Percentiles rank a stretch among this genome's conserved stretches.
These are phyloP conservation scores for Diaphora mendica DNA, from an alignment of 2,888 invertebrate genomes.

Conservation along the genomic window DNA sequence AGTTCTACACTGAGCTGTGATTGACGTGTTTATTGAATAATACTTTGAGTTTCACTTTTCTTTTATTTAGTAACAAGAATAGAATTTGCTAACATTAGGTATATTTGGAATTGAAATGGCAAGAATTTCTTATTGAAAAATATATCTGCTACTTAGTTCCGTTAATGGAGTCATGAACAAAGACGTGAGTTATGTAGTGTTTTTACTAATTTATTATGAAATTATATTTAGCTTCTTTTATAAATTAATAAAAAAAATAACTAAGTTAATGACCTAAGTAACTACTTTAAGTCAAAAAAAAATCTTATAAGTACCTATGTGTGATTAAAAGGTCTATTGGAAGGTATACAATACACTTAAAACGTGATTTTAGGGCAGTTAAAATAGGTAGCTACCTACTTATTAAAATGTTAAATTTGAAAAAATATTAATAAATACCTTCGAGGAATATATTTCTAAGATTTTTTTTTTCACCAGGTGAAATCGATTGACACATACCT, in stretches of 20 bases:
- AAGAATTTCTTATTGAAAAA: conserved; percentile 2
- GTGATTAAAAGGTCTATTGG: no score
- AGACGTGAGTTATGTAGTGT: background rate
- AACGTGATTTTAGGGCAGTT: no score
- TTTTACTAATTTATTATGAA: no score
- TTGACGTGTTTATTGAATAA: conserved; percentile 41
- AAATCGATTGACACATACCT: conserved; percentile 47
- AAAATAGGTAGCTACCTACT: no score
- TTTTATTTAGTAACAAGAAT: conserved; percentile 20
- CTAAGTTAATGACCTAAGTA: no score
- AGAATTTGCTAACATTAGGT: conserved; percentile 7
- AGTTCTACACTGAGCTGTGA: conserved; percentile 53
- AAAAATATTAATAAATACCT: background rate
- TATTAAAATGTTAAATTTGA: background rate
- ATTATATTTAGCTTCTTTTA: no score
- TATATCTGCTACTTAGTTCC: background rate
- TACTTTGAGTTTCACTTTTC: conserved; percentile 27
- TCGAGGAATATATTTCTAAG: background rate
- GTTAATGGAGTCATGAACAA: background rate
- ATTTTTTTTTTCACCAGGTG: background rate
- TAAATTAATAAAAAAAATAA: no score
- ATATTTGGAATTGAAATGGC: background rate
- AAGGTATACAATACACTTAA: no score
- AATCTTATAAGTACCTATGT: no score
- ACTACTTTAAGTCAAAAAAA: no score